Evolutionary conservation across 2,888 invertebrate genomes (phyloP).

Genomic region (Apodemia hepburni): DNA sequence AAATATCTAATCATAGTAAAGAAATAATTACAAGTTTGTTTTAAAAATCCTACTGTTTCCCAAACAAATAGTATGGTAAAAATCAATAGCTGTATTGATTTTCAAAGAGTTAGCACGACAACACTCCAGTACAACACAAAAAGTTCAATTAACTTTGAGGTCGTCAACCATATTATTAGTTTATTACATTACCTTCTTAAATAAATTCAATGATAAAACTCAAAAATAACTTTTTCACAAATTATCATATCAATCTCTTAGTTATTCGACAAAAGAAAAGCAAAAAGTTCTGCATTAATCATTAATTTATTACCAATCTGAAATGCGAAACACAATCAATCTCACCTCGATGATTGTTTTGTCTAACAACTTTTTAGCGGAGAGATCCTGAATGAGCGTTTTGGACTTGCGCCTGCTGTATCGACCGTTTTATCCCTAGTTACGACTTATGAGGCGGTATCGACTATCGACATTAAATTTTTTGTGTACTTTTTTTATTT

Average conservation of each 20-base stretch:
- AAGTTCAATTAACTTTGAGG: slow-evolving; percentile 3
- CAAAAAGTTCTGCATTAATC: not conserved
- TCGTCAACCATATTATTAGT: not conserved
- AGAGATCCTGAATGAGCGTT: slow-evolving; percentile 53
- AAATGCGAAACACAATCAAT: not conserved
- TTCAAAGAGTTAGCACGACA: not conserved
- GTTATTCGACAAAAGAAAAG: not conserved
- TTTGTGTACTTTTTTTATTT: not conserved
- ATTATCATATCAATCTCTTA: not conserved
- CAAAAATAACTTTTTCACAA: not conserved
- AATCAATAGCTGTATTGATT: not conserved
- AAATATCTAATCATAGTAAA: too few species aligned
- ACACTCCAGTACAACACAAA: not conserved
- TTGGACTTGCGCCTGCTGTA: slow-evolving; percentile 63
- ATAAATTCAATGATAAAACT: not conserved
- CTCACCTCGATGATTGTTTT: slow-evolving; percentile 8
- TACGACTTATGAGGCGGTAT: slow-evolving; percentile 26
- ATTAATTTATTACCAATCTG: not conserved
- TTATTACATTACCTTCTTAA: not conserved
- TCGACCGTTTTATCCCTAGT: slow-evolving; percentile 57
- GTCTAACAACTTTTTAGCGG: slow-evolving; percentile 37
- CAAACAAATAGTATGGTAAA: not conserved
- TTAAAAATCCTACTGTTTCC: too few species aligned
- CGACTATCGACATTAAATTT: not conserved
- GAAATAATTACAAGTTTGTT: too few species aligned